Base-by-base conservation (phyloP, 1,140 invertebrate species). In the Drosophila melanogaster region DNA sequence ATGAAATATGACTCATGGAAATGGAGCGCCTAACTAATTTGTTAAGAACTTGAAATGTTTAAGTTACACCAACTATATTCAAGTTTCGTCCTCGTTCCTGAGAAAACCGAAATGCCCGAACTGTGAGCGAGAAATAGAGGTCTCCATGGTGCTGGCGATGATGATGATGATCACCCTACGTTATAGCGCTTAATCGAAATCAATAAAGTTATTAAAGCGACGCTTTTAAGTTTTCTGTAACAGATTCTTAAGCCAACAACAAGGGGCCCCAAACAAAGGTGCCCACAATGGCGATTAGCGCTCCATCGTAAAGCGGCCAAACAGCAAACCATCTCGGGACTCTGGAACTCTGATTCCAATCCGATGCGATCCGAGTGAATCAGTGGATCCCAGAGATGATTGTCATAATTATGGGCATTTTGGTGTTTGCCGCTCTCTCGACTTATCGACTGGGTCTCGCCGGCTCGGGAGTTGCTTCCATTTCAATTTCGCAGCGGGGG, bases 141-240 rank as follows among this genome's bases (percentile, higher is more conserved):
- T 22, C 49, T 22, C 49, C 19, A 30, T 50, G 15, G 30, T 51
- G 33, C 59, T 37, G 8, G 15, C 14, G 12, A 4, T 47, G 46
- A 55, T 49, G 55, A 40, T 30, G 55, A 4, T 54, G 55, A 38
- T 46, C 58, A 79, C 79, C 61, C 79, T 83, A 73, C 76, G 26
- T 87, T 87, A 83, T 87, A 89, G 83, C 83, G 83, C 83, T 89
- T 87, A 87, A 90, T 89, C 85, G 84, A 89, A 89, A 89, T 89
- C 84, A 89, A 89, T 89, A 89, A 89, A 89, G 84, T 84, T 89
- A 89, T 89, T 89, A 89, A 89, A 72, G 66, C 84, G 79, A 89
- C 84, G 84, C 85, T 84, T 77, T 87, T 90, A 84, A 90, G 79
- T 89, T 89, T 89, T 89, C 79, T 90, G 84, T 89, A 89, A 89